Conservation (phyloP, 2,113 vertebrate species). For the Limanda limanda region DNA sequence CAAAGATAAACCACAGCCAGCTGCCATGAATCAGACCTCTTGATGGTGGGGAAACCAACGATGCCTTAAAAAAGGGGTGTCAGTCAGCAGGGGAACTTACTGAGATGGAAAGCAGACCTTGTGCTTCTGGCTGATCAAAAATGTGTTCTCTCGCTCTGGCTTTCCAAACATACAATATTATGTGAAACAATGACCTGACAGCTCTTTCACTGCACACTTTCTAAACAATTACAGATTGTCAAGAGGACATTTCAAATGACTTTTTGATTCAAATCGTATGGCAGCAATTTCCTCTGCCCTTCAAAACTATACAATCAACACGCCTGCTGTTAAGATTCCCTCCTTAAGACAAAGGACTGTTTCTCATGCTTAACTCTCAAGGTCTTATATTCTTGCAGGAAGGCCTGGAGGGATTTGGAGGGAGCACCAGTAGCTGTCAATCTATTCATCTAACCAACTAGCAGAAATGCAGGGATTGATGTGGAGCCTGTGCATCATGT, state of each 20-base stretch:
- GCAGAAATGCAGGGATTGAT: constrained; percentile 85
- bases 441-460: constrained; percentile 53
- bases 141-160: constrained; percentile 24
- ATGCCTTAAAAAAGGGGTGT: constrained; percentile 30
- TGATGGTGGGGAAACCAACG: constrained; percentile 8
- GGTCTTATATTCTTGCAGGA: constrained; percentile 54
- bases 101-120: constrained; percentile 60
- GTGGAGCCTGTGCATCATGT: constrained; percentile 86
- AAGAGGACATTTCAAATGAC: constrained; percentile 12
- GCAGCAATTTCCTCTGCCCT: constrained; percentile 1
- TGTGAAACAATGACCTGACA: constrained; percentile 40
- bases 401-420: constrained; percentile 46
- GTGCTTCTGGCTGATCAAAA: constrained; percentile 25
- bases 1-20: constrained; percentile 38
- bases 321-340: not conserved
- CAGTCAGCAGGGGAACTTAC: constrained; percentile 35
- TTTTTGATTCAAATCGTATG: constrained; percentile 1
- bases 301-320: constrained; percentile 24
- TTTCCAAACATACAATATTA: constrained; percentile 43
- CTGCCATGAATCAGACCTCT: constrained; percentile 16
- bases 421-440: constrained; percentile 53
- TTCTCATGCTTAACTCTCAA: constrained; percentile 3
- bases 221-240: constrained; percentile 30
- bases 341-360: constrained; percentile 31
- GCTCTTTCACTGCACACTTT: constrained; percentile 25